These are phyloP conservation scores for Sorex fumeus DNA, from an alignment of 2,113 vertebrate species.

Conservation along the genomic window DNA sequence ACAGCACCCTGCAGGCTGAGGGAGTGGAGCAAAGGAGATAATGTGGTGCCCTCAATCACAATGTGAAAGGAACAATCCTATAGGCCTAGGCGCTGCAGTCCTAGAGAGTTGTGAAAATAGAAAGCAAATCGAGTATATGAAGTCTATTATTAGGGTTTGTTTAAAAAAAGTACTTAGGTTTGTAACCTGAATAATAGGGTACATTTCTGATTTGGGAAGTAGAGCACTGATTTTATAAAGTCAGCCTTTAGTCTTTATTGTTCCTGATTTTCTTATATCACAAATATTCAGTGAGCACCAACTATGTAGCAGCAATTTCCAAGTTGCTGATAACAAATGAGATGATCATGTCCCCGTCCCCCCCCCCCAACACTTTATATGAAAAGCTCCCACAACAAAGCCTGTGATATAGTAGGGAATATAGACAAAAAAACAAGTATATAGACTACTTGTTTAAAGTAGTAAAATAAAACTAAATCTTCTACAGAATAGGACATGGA, in stretches of 20 bases:
- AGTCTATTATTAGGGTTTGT: no score
- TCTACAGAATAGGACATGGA: neutral
- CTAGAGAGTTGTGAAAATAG: no score
- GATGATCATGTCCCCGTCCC: no score
- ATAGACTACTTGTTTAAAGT: no score
- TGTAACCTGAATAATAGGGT: conserved; percentile 3
- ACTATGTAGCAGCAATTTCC: neutral
- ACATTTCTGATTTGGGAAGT: neutral
- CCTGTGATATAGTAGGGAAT: neutral
- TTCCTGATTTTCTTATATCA: neutral
- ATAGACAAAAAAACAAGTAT: neutral
- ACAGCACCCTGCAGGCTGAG: neutral
- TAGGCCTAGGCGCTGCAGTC: neutral
- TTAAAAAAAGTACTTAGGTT: neutral
- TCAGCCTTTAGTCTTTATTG: neutral
- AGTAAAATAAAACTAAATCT: neutral
- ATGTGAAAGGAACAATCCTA: neutral
- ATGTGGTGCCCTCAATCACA: neutral
- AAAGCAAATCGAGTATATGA: no score
- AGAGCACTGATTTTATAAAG: neutral
- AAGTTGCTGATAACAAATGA: neutral
- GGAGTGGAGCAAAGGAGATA: neutral
- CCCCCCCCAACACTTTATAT: no score
- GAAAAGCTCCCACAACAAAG: neutral
- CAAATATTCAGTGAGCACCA: neutral